phyloP scores from a whole-genome alignment of 2,113 vertebrate genomes.

The Cyprinodon brontotheroides region DNA sequence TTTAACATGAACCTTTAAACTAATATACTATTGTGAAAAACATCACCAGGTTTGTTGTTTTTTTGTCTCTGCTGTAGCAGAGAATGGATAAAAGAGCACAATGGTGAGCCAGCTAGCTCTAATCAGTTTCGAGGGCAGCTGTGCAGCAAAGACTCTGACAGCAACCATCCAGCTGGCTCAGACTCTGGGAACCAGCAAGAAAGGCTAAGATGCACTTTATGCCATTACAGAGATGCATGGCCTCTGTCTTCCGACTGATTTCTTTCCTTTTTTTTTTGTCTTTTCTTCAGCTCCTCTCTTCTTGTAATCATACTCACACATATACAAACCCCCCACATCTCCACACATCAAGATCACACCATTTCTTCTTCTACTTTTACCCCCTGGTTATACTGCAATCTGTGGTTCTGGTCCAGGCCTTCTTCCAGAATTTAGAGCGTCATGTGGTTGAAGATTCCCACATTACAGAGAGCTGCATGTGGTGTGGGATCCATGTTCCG shows the following conservation, averaged over 20 bases:
- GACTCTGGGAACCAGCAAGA: slow-evolving; percentile 73
- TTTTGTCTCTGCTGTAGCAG: slow-evolving; percentile 43
- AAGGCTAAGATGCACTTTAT: slow-evolving; percentile 61
- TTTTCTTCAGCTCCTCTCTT: slow-evolving; percentile 18
- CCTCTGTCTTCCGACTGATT: slow-evolving; percentile 17
- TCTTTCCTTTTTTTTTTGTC: slow-evolving; percentile 5
- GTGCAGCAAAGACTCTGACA: slow-evolving; percentile 67
- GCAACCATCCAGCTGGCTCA: slow-evolving; percentile 74
- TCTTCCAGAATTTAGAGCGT: slow-evolving; percentile 62
- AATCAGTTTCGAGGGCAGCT: slow-evolving; percentile 79
- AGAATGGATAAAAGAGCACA: slow-evolving; percentile 53
- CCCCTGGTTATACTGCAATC: slow-evolving; percentile 63
- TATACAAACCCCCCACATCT: no score
- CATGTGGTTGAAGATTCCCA: slow-evolving; percentile 76
- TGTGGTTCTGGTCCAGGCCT: slow-evolving; percentile 66
- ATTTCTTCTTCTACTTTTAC: slow-evolving; percentile 46
- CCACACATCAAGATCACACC: slow-evolving; percentile 39
- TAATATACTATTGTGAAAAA: slow-evolving; percentile 29
- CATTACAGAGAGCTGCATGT: slow-evolving; percentile 76
- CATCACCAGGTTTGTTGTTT: slow-evolving; percentile 29
- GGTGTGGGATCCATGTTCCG: slow-evolving; percentile 74
- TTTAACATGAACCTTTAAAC: slow-evolving; percentile 5
- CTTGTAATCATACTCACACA: slow-evolving; percentile 22
- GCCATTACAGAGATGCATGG: slow-evolving; percentile 50
- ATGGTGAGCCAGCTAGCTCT: slow-evolving; percentile 68